Evolutionary conservation across 2,888 invertebrate species (phyloP).

Genomic region (Fissipunctia ypsillon): DNA sequence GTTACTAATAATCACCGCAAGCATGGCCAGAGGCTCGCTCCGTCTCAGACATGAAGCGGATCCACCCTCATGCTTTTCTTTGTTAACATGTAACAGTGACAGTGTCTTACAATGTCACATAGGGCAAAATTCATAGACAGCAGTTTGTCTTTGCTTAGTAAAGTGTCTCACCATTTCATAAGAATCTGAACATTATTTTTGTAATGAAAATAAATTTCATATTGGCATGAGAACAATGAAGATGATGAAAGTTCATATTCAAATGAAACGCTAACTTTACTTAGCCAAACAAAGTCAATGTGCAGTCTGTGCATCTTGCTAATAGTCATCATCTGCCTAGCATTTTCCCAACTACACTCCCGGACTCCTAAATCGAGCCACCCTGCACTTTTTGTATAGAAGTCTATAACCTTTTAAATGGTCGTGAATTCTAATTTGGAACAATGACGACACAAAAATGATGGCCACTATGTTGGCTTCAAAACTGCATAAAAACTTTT

Average conservation of each 20-base stretch:
- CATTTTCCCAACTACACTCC: not conserved
- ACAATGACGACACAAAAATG: not conserved
- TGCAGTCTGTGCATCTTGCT: not conserved
- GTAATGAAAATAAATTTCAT: too few relatives aligned
- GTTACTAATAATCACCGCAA: not conserved
- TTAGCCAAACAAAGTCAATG: not conserved
- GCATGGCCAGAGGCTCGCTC: not conserved
- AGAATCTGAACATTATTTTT: not conserved
- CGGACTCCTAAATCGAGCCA: not conserved
- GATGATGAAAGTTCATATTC: conserved; percentile 7
- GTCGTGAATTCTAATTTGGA: not conserved
- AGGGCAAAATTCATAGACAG: not conserved
- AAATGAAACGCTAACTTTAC: not conserved
- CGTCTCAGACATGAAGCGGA: not conserved
- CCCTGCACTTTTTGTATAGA: not conserved
- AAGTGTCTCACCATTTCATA: not conserved
- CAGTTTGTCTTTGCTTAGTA: not conserved
- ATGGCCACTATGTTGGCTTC: not conserved
- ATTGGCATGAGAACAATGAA: too few relatives aligned
- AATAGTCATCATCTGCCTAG: not conserved
- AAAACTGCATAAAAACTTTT: not conserved
- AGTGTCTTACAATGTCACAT: not conserved
- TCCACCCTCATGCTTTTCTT: not conserved
- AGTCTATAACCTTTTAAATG: not conserved
- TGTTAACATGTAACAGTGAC: not conserved